phyloP scores from a whole-genome alignment of 2,888 invertebrate genomes.

The Hypomecis punctinalis region DNA sequence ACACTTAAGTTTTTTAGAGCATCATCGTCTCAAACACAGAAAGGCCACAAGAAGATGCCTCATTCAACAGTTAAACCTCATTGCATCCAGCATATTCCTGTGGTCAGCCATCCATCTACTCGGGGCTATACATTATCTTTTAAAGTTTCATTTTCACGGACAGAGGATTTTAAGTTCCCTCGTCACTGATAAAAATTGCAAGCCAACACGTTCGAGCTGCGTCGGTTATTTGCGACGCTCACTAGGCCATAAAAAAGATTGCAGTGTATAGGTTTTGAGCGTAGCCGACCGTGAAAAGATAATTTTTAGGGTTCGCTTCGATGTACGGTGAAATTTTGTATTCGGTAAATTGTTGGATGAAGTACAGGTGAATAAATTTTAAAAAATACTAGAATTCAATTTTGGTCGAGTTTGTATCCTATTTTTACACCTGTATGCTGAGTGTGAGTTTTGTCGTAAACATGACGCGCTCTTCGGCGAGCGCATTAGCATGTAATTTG shows the following conservation, averaged over 20 bases:
- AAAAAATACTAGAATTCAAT: neutral
- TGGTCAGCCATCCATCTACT: too few species aligned
- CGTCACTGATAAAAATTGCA: constrained; percentile 2
- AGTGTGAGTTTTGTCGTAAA: too few species aligned
- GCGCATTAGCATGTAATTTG: too few species aligned
- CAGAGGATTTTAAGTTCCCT: neutral
- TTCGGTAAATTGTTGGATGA: constrained; percentile 5
- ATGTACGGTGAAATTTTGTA: neutral
- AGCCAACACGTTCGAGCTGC: constrained; percentile 11
- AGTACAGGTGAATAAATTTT: constrained; percentile 1
- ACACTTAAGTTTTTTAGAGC: too few species aligned
- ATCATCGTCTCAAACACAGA: too few species aligned
- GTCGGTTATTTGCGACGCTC: constrained; percentile 32
- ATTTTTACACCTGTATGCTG: too few species aligned
- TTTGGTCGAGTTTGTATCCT: neutral
- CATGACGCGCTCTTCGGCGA: too few species aligned
- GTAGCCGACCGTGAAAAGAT: constrained; percentile 43
- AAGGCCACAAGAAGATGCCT: too few species aligned
- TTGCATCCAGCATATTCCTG: too few species aligned
- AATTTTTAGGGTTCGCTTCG: constrained; percentile 39
- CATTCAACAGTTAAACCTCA: too few species aligned
- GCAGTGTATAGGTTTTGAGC: constrained; percentile 43
- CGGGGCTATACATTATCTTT: too few species aligned
- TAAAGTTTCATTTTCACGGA: too few species aligned
- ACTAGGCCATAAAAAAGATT: constrained; percentile 47